Evolutionary conservation across 2,888 invertebrate species (phyloP), one percentile per base, ranked within the genome.

Genomic region (Iselma pallidipennis): DNA sequence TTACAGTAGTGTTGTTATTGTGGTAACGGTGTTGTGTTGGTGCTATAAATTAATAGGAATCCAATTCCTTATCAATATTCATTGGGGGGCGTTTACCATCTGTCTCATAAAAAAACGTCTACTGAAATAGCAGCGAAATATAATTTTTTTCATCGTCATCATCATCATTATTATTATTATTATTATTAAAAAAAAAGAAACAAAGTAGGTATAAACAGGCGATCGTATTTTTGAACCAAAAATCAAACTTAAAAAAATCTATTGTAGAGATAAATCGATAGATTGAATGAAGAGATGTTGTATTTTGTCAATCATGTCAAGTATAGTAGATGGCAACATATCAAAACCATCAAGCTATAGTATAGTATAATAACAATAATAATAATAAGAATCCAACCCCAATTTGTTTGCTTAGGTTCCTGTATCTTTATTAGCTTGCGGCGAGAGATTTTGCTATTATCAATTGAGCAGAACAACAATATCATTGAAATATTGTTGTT

Each of bases 61-160:
- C 74, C 78, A 75, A 78, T 78, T 74, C 72, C 77, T 77, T 78
- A 79, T 80, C 78, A 80, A 78, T 80, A 80, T 80, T 80, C 79
- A 80, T 80, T 76, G 78, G 78, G 77, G 16, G 79, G 79, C 78
- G 78, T 68, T 66, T 42, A 76, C 73, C 78, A 78, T 78, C 78
- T 78, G 78, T 78, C 78, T 71, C 73, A 75, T 77, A 77, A 78
- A 78, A n/a, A 76, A 78, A 78, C 66, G 49, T 37, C 37, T 16
- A 37, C 37, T 37, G 37, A 16, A 37, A 37, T 37, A 16, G 37
- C 16, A 37, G 16, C 37, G 7, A 5, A 37, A 1, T n/a, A n/a
- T n/a, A n/a, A n/a, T n/a, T n/a, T n/a, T n/a, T n/a, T n/a, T n/a
- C n/a, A n/a, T n/a, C n/a, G n/a, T n/a, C n/a, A n/a, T n/a, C n/a